Evolutionary conservation across 2,888 invertebrate genomes (phyloP).

Genomic region (Automeris io): DNA sequence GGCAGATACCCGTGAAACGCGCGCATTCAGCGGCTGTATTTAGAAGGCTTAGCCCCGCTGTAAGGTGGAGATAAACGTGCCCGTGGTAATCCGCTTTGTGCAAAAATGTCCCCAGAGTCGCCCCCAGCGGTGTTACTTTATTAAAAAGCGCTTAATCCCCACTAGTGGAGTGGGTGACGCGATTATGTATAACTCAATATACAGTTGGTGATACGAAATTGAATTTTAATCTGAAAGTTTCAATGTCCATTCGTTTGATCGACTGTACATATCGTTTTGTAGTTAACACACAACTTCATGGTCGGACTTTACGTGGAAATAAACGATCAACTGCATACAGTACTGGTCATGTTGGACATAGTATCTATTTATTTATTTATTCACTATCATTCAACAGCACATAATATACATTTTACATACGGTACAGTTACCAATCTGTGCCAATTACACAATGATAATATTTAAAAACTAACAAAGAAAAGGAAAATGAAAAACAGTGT

Average conservation of each 20-base stretch:
- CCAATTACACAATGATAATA: too few relatives aligned
- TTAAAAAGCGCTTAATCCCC: conserved; percentile 75
- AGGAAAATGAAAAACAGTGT: too few relatives aligned
- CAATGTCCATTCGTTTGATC: conserved; percentile 12
- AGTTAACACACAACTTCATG: too few relatives aligned
- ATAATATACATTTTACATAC: too few relatives aligned
- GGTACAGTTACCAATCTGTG: too few relatives aligned
- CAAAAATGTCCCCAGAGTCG: conserved; percentile 71
- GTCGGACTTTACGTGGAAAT: too few relatives aligned
- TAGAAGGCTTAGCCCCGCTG: conserved; percentile 68
- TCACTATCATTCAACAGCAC: too few relatives aligned
- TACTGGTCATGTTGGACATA: too few relatives aligned
- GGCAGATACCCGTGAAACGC: conserved; percentile 34
- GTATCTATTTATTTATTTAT: too few relatives aligned
- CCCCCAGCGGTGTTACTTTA: conserved; percentile 65
- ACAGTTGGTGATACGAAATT: conserved; percentile 63
- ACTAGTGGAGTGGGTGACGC: conserved; percentile 74
- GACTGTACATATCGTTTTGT: too few relatives aligned
- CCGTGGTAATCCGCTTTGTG: conserved; percentile 74
- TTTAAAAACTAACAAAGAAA: too few relatives aligned
- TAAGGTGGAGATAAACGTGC: conserved; percentile 74
- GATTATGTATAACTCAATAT: conserved; percentile 72
- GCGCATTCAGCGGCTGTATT: conserved; percentile 61
- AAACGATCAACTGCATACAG: too few relatives aligned
- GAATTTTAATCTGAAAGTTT: conserved; percentile 59